Evolutionary conservation across 2,797 vertebrate genomes (phyloP).

Genomic region (Okamejei kenojei): DNA sequence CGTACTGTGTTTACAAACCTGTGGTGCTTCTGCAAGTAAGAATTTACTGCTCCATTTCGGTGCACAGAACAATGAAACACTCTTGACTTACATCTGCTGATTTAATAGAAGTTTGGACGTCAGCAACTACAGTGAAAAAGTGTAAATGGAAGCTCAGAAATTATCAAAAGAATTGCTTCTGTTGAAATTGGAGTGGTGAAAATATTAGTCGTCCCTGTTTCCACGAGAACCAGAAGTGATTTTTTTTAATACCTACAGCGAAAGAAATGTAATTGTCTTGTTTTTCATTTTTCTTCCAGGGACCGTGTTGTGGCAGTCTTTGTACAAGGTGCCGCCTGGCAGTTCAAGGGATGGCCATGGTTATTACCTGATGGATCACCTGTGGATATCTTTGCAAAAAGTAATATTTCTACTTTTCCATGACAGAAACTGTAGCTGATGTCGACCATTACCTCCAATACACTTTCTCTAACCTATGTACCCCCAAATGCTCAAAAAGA

Average conservation of each 20-base stretch:
- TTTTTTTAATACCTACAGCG: not conserved
- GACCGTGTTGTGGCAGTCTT: constrained; percentile 96
- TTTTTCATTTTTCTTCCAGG: constrained; percentile 54
- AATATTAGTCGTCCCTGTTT: not conserved
- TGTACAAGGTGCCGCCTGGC: constrained; percentile 95
- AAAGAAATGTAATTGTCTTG: not conserved
- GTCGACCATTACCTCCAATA: not conserved
- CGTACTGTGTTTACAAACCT: too few relatives aligned
- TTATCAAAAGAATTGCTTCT: not conserved
- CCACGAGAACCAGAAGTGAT: not conserved
- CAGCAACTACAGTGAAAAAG: not conserved
- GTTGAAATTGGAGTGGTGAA: not conserved
- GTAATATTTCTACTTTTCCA: constrained; percentile 54
- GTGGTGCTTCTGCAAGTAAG: too few relatives aligned
- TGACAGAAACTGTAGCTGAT: not conserved
- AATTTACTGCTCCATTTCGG: too few relatives aligned
- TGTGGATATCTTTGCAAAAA: constrained; percentile 97
- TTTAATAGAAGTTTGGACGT: not conserved
- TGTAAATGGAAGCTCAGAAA: constrained; percentile 36
- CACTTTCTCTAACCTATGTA: not conserved
- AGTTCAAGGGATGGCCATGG: constrained; percentile 99
- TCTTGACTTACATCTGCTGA: too few relatives aligned
- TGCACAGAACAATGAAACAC: too few relatives aligned
- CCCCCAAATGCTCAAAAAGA: too few relatives aligned
- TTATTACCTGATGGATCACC: constrained; percentile 92